Base-by-base conservation (phyloP, 1,140 invertebrate species). In the Caenorhabditis briggsae region DNA sequence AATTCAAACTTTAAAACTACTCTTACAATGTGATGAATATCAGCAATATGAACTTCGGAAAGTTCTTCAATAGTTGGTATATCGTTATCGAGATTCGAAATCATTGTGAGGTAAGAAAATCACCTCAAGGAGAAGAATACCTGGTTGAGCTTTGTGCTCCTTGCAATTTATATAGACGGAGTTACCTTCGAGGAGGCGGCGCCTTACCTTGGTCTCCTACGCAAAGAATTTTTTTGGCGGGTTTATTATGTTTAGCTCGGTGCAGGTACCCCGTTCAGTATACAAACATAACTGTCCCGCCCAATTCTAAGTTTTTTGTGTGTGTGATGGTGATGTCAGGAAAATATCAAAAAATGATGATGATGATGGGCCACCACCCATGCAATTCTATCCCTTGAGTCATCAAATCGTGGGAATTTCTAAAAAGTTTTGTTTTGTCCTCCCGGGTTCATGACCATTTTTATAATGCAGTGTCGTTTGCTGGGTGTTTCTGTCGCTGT, bases 1-100 rank as follows among this genome's bases (percentile, higher is more conserved):
- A 18, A 46, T 9, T 3, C 2, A 70, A 18, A 70, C 14, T 14
- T 20, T 23, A 2, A 78, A 78, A 43, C n/a, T n/a, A 53, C 2
- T 25, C 70, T 78, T 23, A 78, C 70, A 78, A 50, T 78, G 46
- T 50, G 43, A 78, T 78, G 25, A 78, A 50, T 48, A 78, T 78
- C 70, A 78, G 70, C 25, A 78, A 78, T 78, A 0, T 78, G 70
- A 11, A 78, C 50, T 48, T 78, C 70, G 70, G 70, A 50, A 20
- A 78, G 20, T 78, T 78, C 70, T 78, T 78, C 70, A 23, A 78
- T 78, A 12, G 70, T 78, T 78, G 70, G 70, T 50, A 78, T 78
- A 50, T 78, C 43, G 46, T 50, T 78, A 48, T 23, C n/a, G 23
- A 25, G n/a, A 43, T 20, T 78, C 46, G 70, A 53, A 20, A 46